These are phyloP conservation scores for Sebastes trivittatus DNA, from an alignment of 2,797 vertebrate genomes.

Conservation along the genomic window DNA sequence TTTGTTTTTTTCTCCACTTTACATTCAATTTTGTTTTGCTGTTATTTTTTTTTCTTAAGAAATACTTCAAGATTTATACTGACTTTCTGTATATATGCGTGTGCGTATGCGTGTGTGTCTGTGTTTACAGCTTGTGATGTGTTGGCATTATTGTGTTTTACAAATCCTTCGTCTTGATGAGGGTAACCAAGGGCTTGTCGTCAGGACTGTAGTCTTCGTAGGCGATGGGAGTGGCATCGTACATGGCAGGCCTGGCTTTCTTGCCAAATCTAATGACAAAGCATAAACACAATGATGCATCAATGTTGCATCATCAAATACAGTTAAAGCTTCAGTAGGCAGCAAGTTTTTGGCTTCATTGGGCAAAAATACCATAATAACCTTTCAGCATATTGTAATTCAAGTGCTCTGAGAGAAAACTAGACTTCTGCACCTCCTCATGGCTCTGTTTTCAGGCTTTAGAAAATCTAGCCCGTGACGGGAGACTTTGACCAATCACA, in stretches of 20 bases:
- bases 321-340: no score
- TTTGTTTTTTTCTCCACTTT: conserved; percentile 31
- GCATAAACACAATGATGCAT: neutral
- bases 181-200: conserved; percentile 97
- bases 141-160: conserved; percentile 80
- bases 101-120: conserved; percentile 10
- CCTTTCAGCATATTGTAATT: no score
- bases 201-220: conserved; percentile 99
- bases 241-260: conserved; percentile 97
- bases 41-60: conserved; percentile 80
- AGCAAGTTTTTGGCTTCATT: no score
- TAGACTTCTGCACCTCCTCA: no score
- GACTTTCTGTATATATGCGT: conserved; percentile 36
- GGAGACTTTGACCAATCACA: no score
- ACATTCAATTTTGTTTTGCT: conserved; percentile 69
- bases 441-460: no score
- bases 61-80: conserved; percentile 82
- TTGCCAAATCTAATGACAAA: conserved; percentile 92
- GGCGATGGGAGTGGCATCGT: conserved; percentile 94
- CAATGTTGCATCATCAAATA: neutral
- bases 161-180: conserved; percentile 99
- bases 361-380: no score
- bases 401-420: no score
- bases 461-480: no score
- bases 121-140: conserved; percentile 29